Evolutionary conservation across 2,888 invertebrate genomes (phyloP).

Genomic region (Bhutanitis thaidina): DNA sequence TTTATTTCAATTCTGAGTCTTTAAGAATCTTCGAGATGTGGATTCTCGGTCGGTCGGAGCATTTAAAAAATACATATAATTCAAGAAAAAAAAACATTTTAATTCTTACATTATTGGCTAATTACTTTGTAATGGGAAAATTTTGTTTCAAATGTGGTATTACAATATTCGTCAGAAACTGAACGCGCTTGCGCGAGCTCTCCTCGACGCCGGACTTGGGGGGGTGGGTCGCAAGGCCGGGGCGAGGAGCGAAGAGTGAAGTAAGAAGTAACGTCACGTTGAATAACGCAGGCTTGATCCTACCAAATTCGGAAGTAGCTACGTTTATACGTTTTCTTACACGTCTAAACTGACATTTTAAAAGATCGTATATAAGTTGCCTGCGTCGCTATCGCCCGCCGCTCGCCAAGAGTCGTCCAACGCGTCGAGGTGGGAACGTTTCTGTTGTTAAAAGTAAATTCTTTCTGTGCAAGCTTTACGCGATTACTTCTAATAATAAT

Average conservation of each 20-base stretch:
- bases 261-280: constrained; percentile 71
- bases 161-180: constrained; percentile 45
- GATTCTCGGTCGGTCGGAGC: too few relatives aligned
- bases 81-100: too few relatives aligned
- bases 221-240: constrained; percentile 72
- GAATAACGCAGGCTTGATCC: constrained; percentile 68
- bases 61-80: too few relatives aligned
- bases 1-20: too few relatives aligned
- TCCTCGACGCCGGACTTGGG: constrained; percentile 46
- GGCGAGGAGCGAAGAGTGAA: constrained; percentile 57
- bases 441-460: constrained; percentile 62
- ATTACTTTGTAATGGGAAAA: not conserved
- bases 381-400: constrained; percentile 56
- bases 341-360: constrained; percentile 28
- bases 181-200: constrained; percentile 67
- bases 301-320: constrained; percentile 50
- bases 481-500: constrained; percentile 23
- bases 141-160: not conserved
- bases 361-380: constrained; percentile 55
- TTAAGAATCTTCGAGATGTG: too few relatives aligned
- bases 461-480: constrained; percentile 42
- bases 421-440: constrained; percentile 67
- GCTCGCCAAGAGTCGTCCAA: constrained; percentile 63
- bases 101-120: too few relatives aligned
- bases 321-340: constrained; percentile 23